Conservation (phyloP, 1,140 invertebrate genomes). For the Stegodyphus mimosarum region DNA sequence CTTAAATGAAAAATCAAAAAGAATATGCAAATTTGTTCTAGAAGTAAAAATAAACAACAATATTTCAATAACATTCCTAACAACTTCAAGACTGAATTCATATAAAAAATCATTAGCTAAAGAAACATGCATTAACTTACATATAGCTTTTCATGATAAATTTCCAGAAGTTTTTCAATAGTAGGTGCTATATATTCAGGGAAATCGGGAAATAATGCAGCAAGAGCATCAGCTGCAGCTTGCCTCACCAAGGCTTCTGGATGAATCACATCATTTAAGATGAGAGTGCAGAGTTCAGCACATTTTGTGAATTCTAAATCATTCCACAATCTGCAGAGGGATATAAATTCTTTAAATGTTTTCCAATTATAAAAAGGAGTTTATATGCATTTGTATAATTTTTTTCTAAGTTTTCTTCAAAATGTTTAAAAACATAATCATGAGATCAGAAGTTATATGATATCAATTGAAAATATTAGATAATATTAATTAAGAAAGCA, state of each 20-base stretch:
- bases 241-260: slow-evolving; percentile 81
- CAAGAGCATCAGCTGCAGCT: slow-evolving; percentile 81
- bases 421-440: too few species aligned
- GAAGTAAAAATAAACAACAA: too few species aligned
- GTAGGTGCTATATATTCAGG: slow-evolving; percentile 72
- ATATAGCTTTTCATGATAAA: slow-evolving; percentile 82
- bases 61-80: too few species aligned
- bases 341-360: too few species aligned
- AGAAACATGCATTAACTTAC: slow-evolving; percentile 67
- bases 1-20: too few species aligned
- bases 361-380: neutral
- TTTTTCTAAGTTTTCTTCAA: too few species aligned
- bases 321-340: slow-evolving; percentile 73
- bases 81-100: too few species aligned
- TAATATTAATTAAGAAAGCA: too few species aligned
- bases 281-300: slow-evolving; percentile 69
- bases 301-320: slow-evolving; percentile 71
- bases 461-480: too few species aligned
- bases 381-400: neutral
- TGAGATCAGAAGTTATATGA: too few species aligned
- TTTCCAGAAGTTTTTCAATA: slow-evolving; percentile 76
- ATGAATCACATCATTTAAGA: slow-evolving; percentile 83
- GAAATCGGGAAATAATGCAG: slow-evolving; percentile 75
- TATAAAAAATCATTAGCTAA: too few species aligned
- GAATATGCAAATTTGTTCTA: too few species aligned